Evolutionary conservation across 1,140 invertebrate species (phyloP).

Genomic region (Apis florea): DNA sequence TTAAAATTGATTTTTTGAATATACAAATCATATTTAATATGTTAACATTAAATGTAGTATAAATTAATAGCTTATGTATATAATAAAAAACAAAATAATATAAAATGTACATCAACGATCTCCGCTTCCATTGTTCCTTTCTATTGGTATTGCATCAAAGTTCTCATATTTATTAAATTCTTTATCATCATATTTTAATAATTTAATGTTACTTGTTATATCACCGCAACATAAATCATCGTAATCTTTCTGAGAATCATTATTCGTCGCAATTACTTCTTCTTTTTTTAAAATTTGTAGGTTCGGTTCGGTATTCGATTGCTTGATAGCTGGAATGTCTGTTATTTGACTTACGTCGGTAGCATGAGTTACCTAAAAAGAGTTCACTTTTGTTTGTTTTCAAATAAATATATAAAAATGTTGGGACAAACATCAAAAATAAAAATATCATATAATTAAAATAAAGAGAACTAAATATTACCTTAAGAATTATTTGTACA

Average conservation of each 20-base stretch:
- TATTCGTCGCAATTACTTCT: background rate
- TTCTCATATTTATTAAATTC: background rate
- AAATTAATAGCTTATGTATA: background rate
- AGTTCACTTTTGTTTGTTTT: background rate
- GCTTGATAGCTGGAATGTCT: background rate
- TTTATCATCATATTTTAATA: background rate
- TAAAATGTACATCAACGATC: conserved; percentile 9
- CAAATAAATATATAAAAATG: background rate
- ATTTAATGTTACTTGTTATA: background rate
- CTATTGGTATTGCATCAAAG: too few relatives aligned
- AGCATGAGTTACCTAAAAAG: background rate
- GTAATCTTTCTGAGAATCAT: background rate
- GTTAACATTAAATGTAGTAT: background rate
- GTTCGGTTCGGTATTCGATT: background rate
- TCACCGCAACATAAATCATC: conserved; percentile 30
- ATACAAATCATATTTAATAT: background rate
- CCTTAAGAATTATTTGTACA: conserved; percentile 31
- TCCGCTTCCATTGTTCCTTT: conserved; percentile 8
- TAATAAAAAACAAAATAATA: background rate
- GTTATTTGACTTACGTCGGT: background rate
- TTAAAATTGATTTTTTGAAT: background rate
- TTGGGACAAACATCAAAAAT: background rate
- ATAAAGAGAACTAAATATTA: background rate
- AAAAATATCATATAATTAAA: background rate
- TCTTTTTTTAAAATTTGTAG: background rate